Base-by-base conservation (phyloP, 2,888 invertebrate species). In the Metallyticus violacea region DNA sequence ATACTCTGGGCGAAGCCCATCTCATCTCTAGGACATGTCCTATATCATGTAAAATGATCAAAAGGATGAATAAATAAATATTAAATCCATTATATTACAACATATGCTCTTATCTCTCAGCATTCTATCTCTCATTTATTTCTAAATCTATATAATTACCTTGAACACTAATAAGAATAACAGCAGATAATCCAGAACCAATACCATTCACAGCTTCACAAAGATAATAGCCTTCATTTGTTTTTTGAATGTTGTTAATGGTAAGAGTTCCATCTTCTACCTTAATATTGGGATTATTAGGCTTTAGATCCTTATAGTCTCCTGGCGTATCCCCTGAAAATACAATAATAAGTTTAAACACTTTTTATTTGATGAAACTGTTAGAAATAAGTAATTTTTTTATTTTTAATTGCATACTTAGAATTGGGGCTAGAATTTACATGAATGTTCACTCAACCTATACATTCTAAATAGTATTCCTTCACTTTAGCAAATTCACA, bases 181-280 rank as follows among this genome's bases (percentile, higher is more conserved):
- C 98, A 89, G 98, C 98, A 85, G 98, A 99, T 62, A 99, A 93
- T 90, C 98, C 98, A 88, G 98, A 97, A 88, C 98, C 98, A 90
- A 99, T 98, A 90, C 98, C 97, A 92, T 99, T 99, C 82, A 97
- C 97, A 87, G 98, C 98, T 93, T 99, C 98, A 91, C 99, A 99
- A 79, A 99, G 93, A 92, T 98, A 99, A 91, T 97, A 97, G 27
- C 98, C 98, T 93, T 98, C 97, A 91, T 98, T 98, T 26, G 95
- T 96, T 92, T 98, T 98, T 91, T 97, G 97, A 89, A 98, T 98
- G 90, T 98, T 97, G 90, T 96, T 95, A 90, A 99, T 96, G 87
- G 96, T 94, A 88, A 99, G 93, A 86, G 98, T 98, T 89, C 99
- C 99, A 91, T 99, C 99, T 92, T 97, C 98, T 83, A 98, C 97